phyloP scores from a whole-genome alignment of 2,113 vertebrate genomes.

The Abramis brama region DNA sequence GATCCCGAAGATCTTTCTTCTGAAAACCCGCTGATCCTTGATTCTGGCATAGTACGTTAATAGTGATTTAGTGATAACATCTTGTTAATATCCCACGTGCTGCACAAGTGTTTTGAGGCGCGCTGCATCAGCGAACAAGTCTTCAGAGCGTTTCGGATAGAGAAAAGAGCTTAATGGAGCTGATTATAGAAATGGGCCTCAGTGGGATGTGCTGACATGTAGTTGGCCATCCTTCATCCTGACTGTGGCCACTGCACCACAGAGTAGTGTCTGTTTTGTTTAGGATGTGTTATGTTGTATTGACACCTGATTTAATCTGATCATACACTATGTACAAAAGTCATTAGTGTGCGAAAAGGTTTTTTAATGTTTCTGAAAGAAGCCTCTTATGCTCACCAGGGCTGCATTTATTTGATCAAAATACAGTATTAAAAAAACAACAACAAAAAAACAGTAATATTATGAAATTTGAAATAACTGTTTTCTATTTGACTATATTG shows the following conservation, averaged over 20 bases:
- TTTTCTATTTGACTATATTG: too few species aligned
- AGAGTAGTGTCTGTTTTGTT: background rate
- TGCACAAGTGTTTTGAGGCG: constrained; percentile 5
- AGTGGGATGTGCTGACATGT: constrained; percentile 17
- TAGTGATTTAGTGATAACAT: constrained; percentile 32
- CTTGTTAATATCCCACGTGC: background rate
- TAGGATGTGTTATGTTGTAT: background rate
- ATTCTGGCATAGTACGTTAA: constrained; percentile 5
- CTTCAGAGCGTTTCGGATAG: background rate
- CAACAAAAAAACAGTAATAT: too few species aligned
- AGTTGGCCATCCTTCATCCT: background rate
- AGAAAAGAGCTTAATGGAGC: constrained; percentile 16
- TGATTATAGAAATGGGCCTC: constrained; percentile 1
- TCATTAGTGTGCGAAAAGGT: background rate
- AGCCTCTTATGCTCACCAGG: too few species aligned
- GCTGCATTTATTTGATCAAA: too few species aligned
- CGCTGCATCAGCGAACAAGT: constrained; percentile 27
- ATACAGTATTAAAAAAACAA: too few species aligned
- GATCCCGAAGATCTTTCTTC: background rate
- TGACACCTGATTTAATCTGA: background rate
- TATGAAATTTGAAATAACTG: too few species aligned
- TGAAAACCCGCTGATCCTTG: constrained; percentile 5
- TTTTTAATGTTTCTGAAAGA: too few species aligned
- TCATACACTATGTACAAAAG: background rate
- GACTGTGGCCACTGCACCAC: background rate